Percentiles rank a stretch among this genome's conserved stretches.
phyloP scores from a whole-genome alignment of 1,140 invertebrate genomes.

The Amyelois transitella region DNA sequence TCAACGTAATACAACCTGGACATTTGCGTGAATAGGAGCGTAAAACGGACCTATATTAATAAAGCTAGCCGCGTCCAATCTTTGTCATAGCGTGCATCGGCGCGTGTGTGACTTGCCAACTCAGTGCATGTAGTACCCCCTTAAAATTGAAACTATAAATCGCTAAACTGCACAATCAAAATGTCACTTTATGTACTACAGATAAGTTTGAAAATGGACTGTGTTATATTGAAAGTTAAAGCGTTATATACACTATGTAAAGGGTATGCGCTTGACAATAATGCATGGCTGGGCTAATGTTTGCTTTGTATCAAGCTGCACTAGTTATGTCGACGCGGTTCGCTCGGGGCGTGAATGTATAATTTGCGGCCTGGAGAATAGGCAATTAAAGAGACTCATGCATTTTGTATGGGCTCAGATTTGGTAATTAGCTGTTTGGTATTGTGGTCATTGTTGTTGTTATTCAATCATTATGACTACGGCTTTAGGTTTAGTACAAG shows the following conservation, averaged over 20 bases:
- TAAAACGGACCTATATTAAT: slow-evolving; percentile 58
- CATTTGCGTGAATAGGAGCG: slow-evolving; percentile 25
- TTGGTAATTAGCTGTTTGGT: slow-evolving; percentile 20
- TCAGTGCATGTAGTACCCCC: slow-evolving; percentile 45
- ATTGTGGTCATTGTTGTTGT: slow-evolving; percentile 3
- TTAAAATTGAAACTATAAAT: slow-evolving; percentile 17
- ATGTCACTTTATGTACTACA: slow-evolving; percentile 6
- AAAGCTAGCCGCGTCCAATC: slow-evolving; percentile 60
- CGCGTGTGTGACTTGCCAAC: slow-evolving; percentile 57
- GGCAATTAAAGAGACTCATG: slow-evolving; percentile 67
- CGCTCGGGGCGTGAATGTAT: slow-evolving; percentile 67
- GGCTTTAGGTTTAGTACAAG: too few species aligned
- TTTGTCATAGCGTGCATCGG: slow-evolving; percentile 61
- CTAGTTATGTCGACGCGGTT: slow-evolving; percentile 58
- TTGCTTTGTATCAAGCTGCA: slow-evolving; percentile 68
- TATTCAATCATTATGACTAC: too few species aligned
- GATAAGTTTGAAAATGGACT: slow-evolving; percentile 19
- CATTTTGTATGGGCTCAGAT: slow-evolving; percentile 55
- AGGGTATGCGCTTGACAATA: slow-evolving; percentile 69
- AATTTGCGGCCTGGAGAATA: slow-evolving; percentile 60
- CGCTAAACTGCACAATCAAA: slow-evolving; percentile 4
- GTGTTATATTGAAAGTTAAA: slow-evolving; percentile 1
- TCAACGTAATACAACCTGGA: background rate
- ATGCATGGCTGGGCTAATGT: slow-evolving; percentile 72
- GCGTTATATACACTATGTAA: slow-evolving; percentile 17